Percentiles rank a stretch among this genome's conserved stretches.
Evolutionary conservation across 2,888 invertebrate genomes (phyloP).

Genomic region (Oegoconia quadripuncta): DNA sequence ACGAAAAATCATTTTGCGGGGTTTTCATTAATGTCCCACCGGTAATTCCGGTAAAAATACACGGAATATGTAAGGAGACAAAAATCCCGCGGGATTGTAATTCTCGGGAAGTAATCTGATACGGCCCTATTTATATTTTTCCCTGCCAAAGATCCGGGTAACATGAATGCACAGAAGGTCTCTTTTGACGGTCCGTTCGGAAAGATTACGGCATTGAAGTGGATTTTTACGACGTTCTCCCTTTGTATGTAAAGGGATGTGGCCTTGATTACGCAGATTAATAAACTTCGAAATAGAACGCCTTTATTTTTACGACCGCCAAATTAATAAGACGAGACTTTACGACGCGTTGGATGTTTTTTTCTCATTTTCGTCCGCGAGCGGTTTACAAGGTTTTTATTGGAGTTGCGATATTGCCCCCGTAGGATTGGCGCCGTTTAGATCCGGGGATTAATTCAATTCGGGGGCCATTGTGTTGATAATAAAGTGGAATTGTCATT

Average conservation of each 20-base stretch:
- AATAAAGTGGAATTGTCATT: constrained; percentile 9
- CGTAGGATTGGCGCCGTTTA: constrained; percentile 20
- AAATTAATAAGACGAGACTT: constrained; percentile 52
- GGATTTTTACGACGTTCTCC: constrained; percentile 29
- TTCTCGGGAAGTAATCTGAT: constrained; percentile 13
- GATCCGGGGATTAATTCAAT: constrained; percentile 28
- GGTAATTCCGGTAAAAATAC: not conserved
- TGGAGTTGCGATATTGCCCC: constrained; percentile 26
- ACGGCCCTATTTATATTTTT: constrained; percentile 16
- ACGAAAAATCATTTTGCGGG: not conserved
- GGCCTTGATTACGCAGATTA: constrained; percentile 41
- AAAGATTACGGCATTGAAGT: constrained; percentile 33
- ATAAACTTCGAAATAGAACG: constrained; percentile 32
- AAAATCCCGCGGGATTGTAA: constrained; percentile 3
- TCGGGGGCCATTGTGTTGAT: constrained; percentile 4
- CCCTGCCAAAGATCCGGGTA: constrained; percentile 16
- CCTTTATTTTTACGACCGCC: constrained; percentile 43
- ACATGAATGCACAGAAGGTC: constrained; percentile 26
- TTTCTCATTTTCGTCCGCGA: constrained; percentile 40
- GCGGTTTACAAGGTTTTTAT: constrained; percentile 45
- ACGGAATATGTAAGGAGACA: not conserved
- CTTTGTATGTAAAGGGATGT: constrained; percentile 26
- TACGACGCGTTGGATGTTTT: constrained; percentile 38
- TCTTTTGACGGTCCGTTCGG: constrained; percentile 28
- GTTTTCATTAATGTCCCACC: not conserved